Evolutionary conservation across 2,797 vertebrate species (phyloP), one percentile per base, ranked within the genome.

Genomic region (Agapornis canus): DNA sequence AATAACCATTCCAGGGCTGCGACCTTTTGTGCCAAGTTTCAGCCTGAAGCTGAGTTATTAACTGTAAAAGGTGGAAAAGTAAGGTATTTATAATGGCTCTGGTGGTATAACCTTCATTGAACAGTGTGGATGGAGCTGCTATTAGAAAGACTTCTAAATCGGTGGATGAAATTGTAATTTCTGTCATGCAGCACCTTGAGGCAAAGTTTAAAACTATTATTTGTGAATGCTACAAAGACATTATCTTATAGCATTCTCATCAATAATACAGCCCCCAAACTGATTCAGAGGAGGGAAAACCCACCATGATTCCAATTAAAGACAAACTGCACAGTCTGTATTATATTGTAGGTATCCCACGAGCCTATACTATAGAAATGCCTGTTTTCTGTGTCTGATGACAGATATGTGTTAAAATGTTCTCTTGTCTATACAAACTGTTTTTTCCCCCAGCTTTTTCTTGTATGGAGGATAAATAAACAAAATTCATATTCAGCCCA

Each of bases 191-290:
- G 84, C 86, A 92, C 90, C 96, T 96, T 84, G 76, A 97, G 95
- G 95, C 92, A 96, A 94, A 96, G 89, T 96, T 95, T 95, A 92
- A 97, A 97, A 96, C 88, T 95, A 96, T 94, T 96, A 96, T 96
- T 97, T 97, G 95, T 79, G 75, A 97, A 83, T 83, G 90, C 77
- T 92, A 88, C 72, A 86, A 95, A 96, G 95, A 88, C 76, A 75
- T 94, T 79, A 81, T 90, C 66, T 64, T 89, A 93, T 82, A 93
- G 68, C 89, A 52, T 86, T 91, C 59, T 82, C 90, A 95, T 96
- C 92, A 94, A 90, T 91, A 96, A 94, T 70, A 89, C 35, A 95
- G 86, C 49, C 89, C 60, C 70, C 64, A 83, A 65, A 96, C 43
- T 76, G 65, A 88, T 59, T 40, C 68, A 76, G 75, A 95, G 86